phyloP scores from a whole-genome alignment of 2,797 vertebrate species.

The Eptatretus atami region DNA sequence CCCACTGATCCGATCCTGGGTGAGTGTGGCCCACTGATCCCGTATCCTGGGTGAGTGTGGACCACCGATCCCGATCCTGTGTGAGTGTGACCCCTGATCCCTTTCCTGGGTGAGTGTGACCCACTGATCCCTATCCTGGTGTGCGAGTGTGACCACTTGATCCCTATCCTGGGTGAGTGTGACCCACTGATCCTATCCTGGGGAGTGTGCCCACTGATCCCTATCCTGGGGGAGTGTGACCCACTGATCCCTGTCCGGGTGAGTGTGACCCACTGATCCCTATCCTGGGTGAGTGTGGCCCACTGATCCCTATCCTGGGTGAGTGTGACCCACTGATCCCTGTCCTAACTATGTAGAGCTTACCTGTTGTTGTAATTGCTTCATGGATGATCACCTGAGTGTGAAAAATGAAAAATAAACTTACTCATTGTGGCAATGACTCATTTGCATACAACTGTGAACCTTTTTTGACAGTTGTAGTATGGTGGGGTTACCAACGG shows the following conservation, averaged over 20 bases:
- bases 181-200: neutral
- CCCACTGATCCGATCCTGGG: neutral
- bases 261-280: conserved; percentile 25
- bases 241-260: conserved; percentile 20
- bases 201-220: too few relatives aligned
- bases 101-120: neutral
- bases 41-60: too few relatives aligned
- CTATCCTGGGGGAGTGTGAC: too few relatives aligned
- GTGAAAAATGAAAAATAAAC: too few relatives aligned
- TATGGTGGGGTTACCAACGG: conserved; percentile 38
- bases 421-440: too few relatives aligned
- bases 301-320: neutral
- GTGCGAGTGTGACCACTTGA: too few relatives aligned
- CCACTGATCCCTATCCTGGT: too few relatives aligned
- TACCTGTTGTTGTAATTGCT: too few relatives aligned
- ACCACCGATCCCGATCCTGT: conserved; percentile 15
- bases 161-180: conserved; percentile 25
- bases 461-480: conserved; percentile 21
- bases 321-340: too few relatives aligned
- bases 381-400: too few relatives aligned
- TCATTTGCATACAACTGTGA: too few relatives aligned
- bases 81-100: conserved; percentile 16
- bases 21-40: neutral
- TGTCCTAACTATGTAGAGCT: too few relatives aligned
- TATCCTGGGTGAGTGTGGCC: conserved; percentile 33